Percentiles rank a stretch among this genome's conserved stretches.
phyloP scores from a whole-genome alignment of 2,797 vertebrate genomes.

The Botia almorhae region DNA sequence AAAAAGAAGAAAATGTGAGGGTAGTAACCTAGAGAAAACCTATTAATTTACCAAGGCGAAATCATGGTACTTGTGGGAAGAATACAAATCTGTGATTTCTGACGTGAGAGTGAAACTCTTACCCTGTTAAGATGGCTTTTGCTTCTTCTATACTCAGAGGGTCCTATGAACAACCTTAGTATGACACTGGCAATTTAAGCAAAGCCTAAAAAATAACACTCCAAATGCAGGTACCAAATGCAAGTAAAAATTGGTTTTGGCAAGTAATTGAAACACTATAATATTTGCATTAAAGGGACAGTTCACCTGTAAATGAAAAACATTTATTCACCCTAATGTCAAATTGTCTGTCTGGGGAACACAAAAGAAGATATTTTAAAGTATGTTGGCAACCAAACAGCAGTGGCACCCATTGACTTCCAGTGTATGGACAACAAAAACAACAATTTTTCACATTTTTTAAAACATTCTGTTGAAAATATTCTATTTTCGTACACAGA shows the following conservation, averaged over 20 bases:
- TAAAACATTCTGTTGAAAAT: too few relatives aligned
- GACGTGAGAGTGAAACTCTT: neutral
- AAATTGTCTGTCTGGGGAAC: too few relatives aligned
- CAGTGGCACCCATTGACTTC: too few relatives aligned
- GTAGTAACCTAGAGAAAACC: slow-evolving; percentile 31
- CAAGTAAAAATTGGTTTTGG: neutral
- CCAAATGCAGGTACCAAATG: neutral
- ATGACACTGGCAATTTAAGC: slow-evolving; percentile 16
- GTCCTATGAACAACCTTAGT: slow-evolving; percentile 22
- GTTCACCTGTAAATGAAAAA: too few relatives aligned
- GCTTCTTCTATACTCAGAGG: slow-evolving; percentile 8
- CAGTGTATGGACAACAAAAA: too few relatives aligned
- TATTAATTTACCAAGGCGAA: slow-evolving; percentile 29
- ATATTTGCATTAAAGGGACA: too few relatives aligned
- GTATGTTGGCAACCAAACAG: too few relatives aligned
- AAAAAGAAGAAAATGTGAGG: slow-evolving; percentile 30
- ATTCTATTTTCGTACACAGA: too few relatives aligned
- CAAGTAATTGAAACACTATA: too few relatives aligned
- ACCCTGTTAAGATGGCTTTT: neutral
- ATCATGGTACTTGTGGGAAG: neutral
- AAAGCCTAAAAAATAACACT: neutral
- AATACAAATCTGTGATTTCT: slow-evolving; percentile 12
- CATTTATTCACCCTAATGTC: too few relatives aligned
- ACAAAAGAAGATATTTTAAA: too few relatives aligned
- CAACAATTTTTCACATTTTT: too few relatives aligned